Evolutionary conservation across 2,113 vertebrate species (phyloP), one percentile per base, ranked within the genome.

Genomic region (Spilogale gracilis): DNA sequence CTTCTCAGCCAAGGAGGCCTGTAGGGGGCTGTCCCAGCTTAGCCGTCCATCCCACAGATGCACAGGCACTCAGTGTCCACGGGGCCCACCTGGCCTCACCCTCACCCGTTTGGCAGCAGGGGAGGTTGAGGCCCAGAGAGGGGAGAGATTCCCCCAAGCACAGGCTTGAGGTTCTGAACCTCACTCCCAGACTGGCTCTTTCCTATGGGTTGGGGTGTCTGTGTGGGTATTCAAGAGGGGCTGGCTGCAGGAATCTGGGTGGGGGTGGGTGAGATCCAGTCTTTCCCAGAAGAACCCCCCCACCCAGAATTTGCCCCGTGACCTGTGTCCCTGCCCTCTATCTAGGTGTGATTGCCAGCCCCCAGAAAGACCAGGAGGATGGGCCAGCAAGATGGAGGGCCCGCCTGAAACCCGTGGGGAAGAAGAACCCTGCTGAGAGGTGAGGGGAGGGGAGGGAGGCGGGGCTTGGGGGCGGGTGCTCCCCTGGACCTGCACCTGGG

Each of bases 371-470:
- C 61, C 97, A 96, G 2, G 93, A 91, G 45, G 99, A 99, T 3
- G 97, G 98, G 38, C 99, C 99, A 0, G 98, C 98, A 25, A 98
- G 98, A 2, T 99, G 99, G 99, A 99, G 99, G 93, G 96, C 99
- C 25, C 98, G 67, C 23, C 58, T 99, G 95, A 99, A 99, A 95
- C 99, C 99, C 0, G 97, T 99, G 95, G 97, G 97, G 61, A 98
- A 95, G 10, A 97, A 95, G 50, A 86, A 27, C 2, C 23, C 52
- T 1, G n/a, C 92, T 4, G 98, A 52, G 98, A 99, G 99, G 99
- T 99, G 98, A 98, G 98, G 96, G 3, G 67, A 13, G 52, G 52
- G 60, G 50, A 50, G 50, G 58, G 3, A 69, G 12, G 18, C 0
- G 1, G 3, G 21, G 17, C 9, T 16, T 0, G 13, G n/a, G n/a